These are phyloP conservation scores for Caracal caracal DNA, from an alignment of 2,113 vertebrate genomes.

Conservation along the genomic window DNA sequence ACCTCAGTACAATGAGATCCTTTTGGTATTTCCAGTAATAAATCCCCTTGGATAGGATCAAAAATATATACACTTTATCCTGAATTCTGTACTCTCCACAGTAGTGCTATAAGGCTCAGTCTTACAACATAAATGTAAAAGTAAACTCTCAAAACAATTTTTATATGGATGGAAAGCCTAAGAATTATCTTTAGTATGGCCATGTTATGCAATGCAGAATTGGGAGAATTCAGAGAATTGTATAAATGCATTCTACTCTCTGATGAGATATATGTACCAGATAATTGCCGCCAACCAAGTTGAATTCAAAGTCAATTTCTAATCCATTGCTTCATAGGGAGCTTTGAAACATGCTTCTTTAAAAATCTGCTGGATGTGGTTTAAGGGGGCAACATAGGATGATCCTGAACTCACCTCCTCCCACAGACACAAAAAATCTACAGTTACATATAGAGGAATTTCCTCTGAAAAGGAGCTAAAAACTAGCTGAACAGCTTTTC, in stretches of 20 bases:
- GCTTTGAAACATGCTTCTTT: constrained; percentile 63
- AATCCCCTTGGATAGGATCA: constrained; percentile 28
- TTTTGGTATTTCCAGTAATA: constrained; percentile 54
- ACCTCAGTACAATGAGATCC: neutral
- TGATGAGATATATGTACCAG: constrained; percentile 44
- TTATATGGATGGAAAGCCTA: constrained; percentile 5
- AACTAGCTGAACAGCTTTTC: neutral
- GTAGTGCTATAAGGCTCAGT: neutral
- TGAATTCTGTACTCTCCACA: constrained; percentile 27
- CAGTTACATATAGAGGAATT: neutral
- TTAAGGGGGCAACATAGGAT: neutral
- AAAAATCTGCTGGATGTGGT: constrained; percentile 11
- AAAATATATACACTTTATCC: neutral
- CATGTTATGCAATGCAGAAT: neutral
- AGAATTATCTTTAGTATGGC: constrained; percentile 43
- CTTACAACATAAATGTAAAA: constrained; percentile 38
- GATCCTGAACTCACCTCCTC: neutral
- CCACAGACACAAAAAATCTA: neutral
- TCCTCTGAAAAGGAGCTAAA: neutral
- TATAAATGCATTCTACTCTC: neutral
- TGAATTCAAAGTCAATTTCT: constrained; percentile 68
- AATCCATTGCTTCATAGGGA: constrained; percentile 48
- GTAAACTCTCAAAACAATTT: neutral
- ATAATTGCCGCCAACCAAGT: constrained; percentile 55
- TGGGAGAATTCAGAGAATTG: neutral